Base-by-base conservation (phyloP, 2,888 invertebrate genomes). In the Rhamphomyia laevipes region DNA sequence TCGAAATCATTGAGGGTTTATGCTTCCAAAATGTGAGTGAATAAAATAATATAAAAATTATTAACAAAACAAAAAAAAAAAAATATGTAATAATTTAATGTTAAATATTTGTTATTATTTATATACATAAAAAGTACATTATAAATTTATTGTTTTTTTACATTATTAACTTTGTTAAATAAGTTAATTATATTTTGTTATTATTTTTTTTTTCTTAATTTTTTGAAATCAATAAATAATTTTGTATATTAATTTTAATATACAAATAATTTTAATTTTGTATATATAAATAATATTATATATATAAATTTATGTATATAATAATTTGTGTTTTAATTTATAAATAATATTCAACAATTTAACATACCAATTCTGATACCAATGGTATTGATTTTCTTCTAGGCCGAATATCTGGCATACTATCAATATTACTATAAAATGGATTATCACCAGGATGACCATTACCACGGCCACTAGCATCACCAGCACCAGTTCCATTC, bases 361-460 rank as follows among this genome's bases (percentile, higher is more conserved):
- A 48, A 84, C 93, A 85, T 82, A 99, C 99, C 85, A 99, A 81
- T 75, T 99, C 99, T 53, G 96, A 96, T 63, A 99, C 97, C 65
- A 97, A 80, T 31, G 97, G 95, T 66, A 97, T 95, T 47, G 95
- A 95, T 74, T 97, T 97, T 67, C 95, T 80, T 63, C 94, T 79
- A 48, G 95, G 94, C 65, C 95, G 84, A 72, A 99, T 96, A 72
- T 97, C 96, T 46, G 99, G 97, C 92, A 94, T 96, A 67, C 96
- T 97, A 80, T 99, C 97, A 74, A 99, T 99, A 73, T 93, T 94
- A 73, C 94, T 95, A 80, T 97, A 99, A 78, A 99, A 99, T 11
- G 96, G 93, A 75, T 96, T 96, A 74, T 95, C 92, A 58, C 91
- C 88, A 17, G 92, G 87, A 66, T 90, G 90, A 59, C 89, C 89